Base-by-base conservation (phyloP, 1,140 invertebrate genomes). In the Diorhabda elongata region DNA sequence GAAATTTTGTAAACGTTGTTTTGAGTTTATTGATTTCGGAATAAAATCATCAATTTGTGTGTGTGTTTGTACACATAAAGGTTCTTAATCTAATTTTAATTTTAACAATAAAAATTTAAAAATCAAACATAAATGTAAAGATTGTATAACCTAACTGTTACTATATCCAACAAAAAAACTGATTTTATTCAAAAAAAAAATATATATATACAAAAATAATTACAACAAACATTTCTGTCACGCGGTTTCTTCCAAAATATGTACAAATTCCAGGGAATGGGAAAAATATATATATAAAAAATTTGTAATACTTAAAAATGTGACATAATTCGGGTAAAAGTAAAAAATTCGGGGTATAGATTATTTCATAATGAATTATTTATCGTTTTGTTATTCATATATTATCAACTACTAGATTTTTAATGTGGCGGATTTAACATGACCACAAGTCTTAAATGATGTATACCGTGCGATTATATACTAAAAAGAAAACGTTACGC, bases 161-260 rank as follows among this genome's bases (percentile, higher is more conserved):
- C 41, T 8, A 11, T 62, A 62, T 43, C 11, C 42, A 62, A 62
- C 61, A 62, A 47, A 60, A 57, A 68, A 47, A 44, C 44, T 61
- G 52, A 5, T 61, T 62, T n/a, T 42, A 68, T 45, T 44, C 47
- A 52, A 61, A 61, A 26, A 26, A 26, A 26, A 26, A 26, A 26
- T 26, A 26, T 42, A 61, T 68, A 68, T 68, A 52, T 68, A 68
- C 67, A 68, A 68, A 63, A 68, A 68, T 68, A 68, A 68, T 67
- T 61, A 62, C 61, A 60, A n/a, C 6, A 62, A 9, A 42, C 43
- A n/a, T 43, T 42, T 62, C 5, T 26, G n/a, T 11, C 26, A 60
- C 58, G 26, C 7, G 3, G 7, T 60, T 60, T 26, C 2, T 60
- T 26, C 7, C 42, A 26, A 60, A 9, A 64, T 47, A 45, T 26